A percentile compares a stretch with the other conserved stretches of the same genome.
Evolutionary conservation across 2,797 vertebrate species (phyloP).

Genomic region (Tenualosa thibaudeaui): DNA sequence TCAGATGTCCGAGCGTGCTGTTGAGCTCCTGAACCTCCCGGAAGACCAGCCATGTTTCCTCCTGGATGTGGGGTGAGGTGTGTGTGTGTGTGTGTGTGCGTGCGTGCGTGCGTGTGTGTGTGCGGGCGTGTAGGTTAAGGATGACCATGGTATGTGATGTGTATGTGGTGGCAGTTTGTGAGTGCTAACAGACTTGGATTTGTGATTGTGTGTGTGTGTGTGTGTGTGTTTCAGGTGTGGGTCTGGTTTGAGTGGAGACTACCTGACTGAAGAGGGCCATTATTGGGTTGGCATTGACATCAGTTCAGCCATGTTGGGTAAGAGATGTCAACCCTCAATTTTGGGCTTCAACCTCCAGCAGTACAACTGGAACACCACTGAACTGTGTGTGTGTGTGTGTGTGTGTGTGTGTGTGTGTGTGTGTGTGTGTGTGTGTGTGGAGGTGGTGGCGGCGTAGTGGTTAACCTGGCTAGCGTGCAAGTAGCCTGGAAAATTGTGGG

Average conservation of each 20-base stretch:
- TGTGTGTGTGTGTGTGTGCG: slow-evolving; percentile 75
- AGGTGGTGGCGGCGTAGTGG: too few relatives aligned
- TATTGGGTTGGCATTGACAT: slow-evolving; percentile 94
- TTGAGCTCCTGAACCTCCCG: slow-evolving; percentile 87
- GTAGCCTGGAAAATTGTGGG: too few relatives aligned
- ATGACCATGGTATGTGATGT: not conserved
- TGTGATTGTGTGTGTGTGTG: slow-evolving; percentile 20
- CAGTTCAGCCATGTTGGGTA: slow-evolving; percentile 92
- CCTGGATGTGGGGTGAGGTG: slow-evolving; percentile 90
- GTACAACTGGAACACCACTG: not conserved
- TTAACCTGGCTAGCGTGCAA: too few relatives aligned
- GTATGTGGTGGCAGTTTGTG: not conserved
- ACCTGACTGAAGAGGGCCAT: slow-evolving; percentile 87
- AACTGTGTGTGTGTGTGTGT: not conserved
- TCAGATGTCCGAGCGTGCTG: slow-evolving; percentile 89
- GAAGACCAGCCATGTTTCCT: slow-evolving; percentile 84
- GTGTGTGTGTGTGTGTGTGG: not conserved
- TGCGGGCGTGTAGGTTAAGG: not conserved
- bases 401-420: slow-evolving; percentile 5
- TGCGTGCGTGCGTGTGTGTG: not conserved
- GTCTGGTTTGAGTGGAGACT: slow-evolving; percentile 92
- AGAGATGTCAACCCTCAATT: not conserved
- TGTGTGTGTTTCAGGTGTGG: slow-evolving; percentile 79
- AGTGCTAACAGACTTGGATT: not conserved
- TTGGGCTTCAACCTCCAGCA: too few relatives aligned